These are phyloP conservation scores for Timandra comae DNA, from an alignment of 2,888 invertebrate species.

Conservation along the genomic window DNA sequence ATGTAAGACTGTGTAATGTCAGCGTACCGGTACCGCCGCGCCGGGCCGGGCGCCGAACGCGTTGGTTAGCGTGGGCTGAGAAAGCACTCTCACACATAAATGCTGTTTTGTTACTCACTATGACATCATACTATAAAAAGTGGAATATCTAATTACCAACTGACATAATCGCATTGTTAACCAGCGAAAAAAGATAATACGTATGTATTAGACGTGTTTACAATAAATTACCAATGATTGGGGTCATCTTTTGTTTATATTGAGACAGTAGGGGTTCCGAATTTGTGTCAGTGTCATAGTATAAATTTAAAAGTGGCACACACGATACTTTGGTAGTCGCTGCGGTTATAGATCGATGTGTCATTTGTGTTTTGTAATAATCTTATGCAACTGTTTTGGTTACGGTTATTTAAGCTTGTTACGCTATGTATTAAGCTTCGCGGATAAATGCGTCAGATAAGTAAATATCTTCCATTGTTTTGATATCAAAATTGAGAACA, in stretches of 20 bases:
- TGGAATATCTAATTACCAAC: too few species aligned
- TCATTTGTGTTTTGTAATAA: slow-evolving; percentile 47
- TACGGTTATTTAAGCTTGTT: slow-evolving; percentile 12
- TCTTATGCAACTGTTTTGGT: slow-evolving; percentile 54
- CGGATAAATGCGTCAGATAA: slow-evolving; percentile 14
- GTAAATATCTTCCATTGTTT: slow-evolving; percentile 34
- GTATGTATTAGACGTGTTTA: neutral
- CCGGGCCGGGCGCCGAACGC: slow-evolving; percentile 27
- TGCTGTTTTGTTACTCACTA: slow-evolving; percentile 27
- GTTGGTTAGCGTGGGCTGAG: slow-evolving; percentile 47
- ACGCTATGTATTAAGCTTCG: slow-evolving; percentile 12
- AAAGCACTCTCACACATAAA: slow-evolving; percentile 65
- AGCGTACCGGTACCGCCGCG: slow-evolving; percentile 44
- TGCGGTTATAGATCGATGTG: slow-evolving; percentile 49
- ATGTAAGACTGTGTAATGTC: slow-evolving; percentile 63
- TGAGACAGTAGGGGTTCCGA: slow-evolving; percentile 31
- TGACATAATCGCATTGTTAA: too few species aligned
- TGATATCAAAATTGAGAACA: slow-evolving; percentile 21
- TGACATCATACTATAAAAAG: slow-evolving; percentile 13
- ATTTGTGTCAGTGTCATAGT: slow-evolving; percentile 64
- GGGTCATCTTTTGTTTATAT: slow-evolving; percentile 56
- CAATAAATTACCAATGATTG: slow-evolving; percentile 16
- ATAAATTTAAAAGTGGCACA: slow-evolving; percentile 47
- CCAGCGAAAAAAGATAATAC: too few species aligned
- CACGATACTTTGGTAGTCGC: slow-evolving; percentile 42